These are phyloP conservation scores for Corythoichthys intestinalis DNA, from an alignment of 2,113 vertebrate genomes.

Conservation along the genomic window DNA sequence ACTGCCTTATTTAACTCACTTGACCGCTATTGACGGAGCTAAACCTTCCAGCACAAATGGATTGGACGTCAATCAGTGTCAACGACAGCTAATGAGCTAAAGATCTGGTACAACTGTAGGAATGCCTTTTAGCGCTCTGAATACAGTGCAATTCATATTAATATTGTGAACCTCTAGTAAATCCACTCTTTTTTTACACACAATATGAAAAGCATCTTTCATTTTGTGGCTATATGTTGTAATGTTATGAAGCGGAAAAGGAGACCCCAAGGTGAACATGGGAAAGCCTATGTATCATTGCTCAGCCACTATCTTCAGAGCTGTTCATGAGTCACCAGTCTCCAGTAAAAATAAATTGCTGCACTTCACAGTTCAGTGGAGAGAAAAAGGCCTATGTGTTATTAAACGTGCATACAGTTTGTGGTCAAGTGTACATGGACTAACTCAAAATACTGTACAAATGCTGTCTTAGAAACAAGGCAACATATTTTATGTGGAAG, in stretches of 20 bases:
- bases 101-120: neutral
- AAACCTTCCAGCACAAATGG: no score
- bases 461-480: neutral
- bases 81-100: neutral
- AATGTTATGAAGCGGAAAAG: slow-evolving; percentile 42
- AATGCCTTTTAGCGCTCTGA: neutral
- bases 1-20: no score
- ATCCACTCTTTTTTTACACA: slow-evolving; percentile 9
- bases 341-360: slow-evolving; percentile 53
- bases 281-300: slow-evolving; percentile 54
- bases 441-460: neutral
- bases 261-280: slow-evolving; percentile 54
- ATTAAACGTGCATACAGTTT: neutral
- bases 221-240: slow-evolving; percentile 25
- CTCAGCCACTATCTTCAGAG: slow-evolving; percentile 34
- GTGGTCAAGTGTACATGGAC: neutral
- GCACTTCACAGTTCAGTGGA: slow-evolving; percentile 64
- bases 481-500: neutral
- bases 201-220: slow-evolving; percentile 33
- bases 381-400: slow-evolving; percentile 37
- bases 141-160: neutral
- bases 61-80: no score
- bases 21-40: no score
- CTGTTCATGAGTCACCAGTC: slow-evolving; percentile 44
- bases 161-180: slow-evolving; percentile 10